Evolutionary conservation across 2,113 vertebrate genomes (phyloP).

Genomic region (Holacanthus passer): DNA sequence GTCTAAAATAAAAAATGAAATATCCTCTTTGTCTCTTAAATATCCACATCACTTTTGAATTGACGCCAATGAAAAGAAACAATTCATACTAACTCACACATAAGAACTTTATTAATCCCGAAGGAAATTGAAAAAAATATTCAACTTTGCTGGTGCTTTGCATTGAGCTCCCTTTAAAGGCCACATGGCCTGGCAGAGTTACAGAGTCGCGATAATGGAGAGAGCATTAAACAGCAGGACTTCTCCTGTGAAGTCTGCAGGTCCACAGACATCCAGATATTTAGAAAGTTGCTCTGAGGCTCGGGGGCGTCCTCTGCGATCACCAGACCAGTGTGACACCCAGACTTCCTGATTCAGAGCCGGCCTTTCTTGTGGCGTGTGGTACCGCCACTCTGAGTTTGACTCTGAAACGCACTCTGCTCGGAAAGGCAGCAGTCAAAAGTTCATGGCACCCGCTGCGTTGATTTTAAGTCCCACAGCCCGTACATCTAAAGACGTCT

Average conservation of each 20-base stretch:
- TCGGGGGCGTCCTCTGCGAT: conserved; percentile 12
- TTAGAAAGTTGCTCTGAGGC: not conserved
- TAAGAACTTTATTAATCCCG: too few species aligned
- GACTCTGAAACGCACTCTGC: conserved; percentile 33
- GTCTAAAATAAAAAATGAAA: too few species aligned
- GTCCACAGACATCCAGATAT: not conserved
- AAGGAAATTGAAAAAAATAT: too few species aligned
- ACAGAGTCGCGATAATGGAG: not conserved
- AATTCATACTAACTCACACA: not conserved
- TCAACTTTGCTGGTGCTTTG: not conserved
- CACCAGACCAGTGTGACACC: conserved; percentile 18
- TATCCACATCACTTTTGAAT: not conserved
- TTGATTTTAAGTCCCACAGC: conserved; percentile 43
- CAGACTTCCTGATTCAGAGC: conserved; percentile 9
- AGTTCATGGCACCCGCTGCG: conserved; percentile 56
- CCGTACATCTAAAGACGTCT: conserved; percentile 44
- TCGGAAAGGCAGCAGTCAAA: conserved; percentile 56
- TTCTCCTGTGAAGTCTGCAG: not conserved
- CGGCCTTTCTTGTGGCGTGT: conserved; percentile 49
- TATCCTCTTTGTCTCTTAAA: not conserved
- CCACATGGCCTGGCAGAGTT: not conserved
- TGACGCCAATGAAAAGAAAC: not conserved
- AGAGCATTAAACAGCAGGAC: not conserved
- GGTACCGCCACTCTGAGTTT: conserved; percentile 46
- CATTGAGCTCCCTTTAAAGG: not conserved